Conservation (phyloP, 2,888 invertebrate species). For the Meganola albula region DNA sequence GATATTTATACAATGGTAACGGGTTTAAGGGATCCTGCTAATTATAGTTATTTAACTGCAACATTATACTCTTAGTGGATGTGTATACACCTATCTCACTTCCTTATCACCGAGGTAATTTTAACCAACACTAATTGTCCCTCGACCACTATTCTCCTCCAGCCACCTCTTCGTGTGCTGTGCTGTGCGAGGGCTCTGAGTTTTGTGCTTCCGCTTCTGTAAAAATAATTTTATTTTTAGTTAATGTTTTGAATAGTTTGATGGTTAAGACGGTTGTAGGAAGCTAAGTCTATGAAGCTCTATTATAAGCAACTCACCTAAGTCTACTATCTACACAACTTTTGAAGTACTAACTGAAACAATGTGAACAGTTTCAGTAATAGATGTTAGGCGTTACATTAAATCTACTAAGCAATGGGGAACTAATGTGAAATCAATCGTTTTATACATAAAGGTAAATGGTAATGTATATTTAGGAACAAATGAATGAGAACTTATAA, state of each 20-base stretch:
- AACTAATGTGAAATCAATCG: too few species aligned
- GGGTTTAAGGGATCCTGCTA: constrained; percentile 10
- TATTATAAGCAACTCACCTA: constrained; percentile 49
- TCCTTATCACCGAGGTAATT: constrained; percentile 30
- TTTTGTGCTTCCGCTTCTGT: constrained; percentile 60
- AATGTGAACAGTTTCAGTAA: constrained; percentile 48
- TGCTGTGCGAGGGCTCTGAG: constrained; percentile 62
- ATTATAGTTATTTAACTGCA: constrained; percentile 35
- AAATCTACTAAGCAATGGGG: too few species aligned
- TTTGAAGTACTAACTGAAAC: constrained; percentile 75
- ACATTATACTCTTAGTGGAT: constrained; percentile 22
- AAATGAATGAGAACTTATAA: too few species aligned
- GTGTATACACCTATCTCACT: constrained; percentile 32
- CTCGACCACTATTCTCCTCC: constrained; percentile 30
- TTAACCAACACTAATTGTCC: constrained; percentile 18
- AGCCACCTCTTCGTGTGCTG: constrained; percentile 44
- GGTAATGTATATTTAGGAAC: too few species aligned
- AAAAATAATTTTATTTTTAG: constrained; percentile 15
- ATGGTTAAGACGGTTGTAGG: background rate
- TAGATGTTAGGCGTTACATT: constrained; percentile 5
- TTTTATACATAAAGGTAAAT: too few species aligned
- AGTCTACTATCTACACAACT: constrained; percentile 55
- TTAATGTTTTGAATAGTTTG: background rate
- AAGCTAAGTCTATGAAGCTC: background rate
- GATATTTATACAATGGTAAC: too few species aligned